Evolutionary conservation across 2,888 invertebrate genomes (phyloP), one percentile per base, ranked within the genome.

Genomic region (Yponomeuta cagnagella): DNA sequence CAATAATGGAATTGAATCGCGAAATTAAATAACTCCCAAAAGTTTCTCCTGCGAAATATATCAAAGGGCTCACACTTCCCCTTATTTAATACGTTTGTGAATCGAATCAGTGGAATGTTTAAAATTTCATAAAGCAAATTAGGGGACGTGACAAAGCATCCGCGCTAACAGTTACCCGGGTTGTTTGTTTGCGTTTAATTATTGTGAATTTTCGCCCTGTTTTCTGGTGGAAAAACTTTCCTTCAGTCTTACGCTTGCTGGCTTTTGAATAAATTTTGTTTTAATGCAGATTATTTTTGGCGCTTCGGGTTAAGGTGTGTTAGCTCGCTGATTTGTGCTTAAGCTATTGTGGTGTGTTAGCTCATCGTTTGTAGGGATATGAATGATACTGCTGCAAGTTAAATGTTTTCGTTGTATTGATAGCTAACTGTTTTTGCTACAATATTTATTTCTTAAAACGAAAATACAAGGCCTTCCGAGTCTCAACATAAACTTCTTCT

Each of bases 141-240:
- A 71, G 69, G 63, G 43, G 69, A 70, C 73, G 73, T 73, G 73
- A 72, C 73, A 68, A 69, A 48, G 73, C 72, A 73, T 65, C 63
- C 66, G 37, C 43, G 23, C n/a, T 48, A 12, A 63, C 43, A 58
- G 68, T 31, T 37, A 48, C 43, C 64, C 66, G 66, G 58, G 43
- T 30, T 68, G 71, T 63, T 64, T 70, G 63, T 68, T 70, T 63
- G 70, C 70, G 37, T 73, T 73, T 73, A 37, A 70, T 66, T 69
- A 71, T 66, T 33, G 71, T 63, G 52, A 69, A 69, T 69, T 52
- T 52, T 48, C 64, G 2, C 9, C 52, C 52, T 58, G 52, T 58
- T 58, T 43, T 58, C 52, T 58, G 52, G 12, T 58, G 52, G 52
- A 58, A 58, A 58, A 58, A 58, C 52, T 58, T 58, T 58, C 4